phyloP scores from a whole-genome alignment of 2,797 vertebrate genomes.

The Moxostoma hubbsi region DNA sequence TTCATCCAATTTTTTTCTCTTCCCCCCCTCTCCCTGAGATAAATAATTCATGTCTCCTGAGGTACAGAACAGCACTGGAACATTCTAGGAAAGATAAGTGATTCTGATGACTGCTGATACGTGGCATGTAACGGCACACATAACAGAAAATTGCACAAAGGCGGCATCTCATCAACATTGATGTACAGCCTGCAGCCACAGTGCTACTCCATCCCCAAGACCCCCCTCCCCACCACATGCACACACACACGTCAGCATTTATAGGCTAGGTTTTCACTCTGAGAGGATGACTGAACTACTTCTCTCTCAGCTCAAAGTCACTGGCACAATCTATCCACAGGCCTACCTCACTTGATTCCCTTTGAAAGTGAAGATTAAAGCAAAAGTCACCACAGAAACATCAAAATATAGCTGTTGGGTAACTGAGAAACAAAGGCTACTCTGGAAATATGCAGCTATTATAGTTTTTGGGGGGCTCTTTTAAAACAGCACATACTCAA shows the following conservation, averaged over 20 bases:
- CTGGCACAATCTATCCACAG: slow-evolving; percentile 12
- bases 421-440: slow-evolving; percentile 4
- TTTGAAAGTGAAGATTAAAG: slow-evolving; percentile 34
- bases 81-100: slow-evolving; percentile 44
- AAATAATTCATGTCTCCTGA: slow-evolving; percentile 43
- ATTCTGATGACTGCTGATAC: slow-evolving; percentile 49
- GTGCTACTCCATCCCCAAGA: no score
- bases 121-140: slow-evolving; percentile 22
- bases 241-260: slow-evolving; percentile 22
- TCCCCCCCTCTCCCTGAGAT: slow-evolving; percentile 16
- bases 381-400: slow-evolving; percentile 11
- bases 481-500: slow-evolving; percentile 6
- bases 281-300: slow-evolving; percentile 1
- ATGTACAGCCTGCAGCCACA: slow-evolving; percentile 14
- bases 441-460: background rate
- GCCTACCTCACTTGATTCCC: slow-evolving; percentile 4
- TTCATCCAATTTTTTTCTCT: slow-evolving; percentile 27
- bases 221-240: no score
- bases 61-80: slow-evolving; percentile 28
- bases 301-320: slow-evolving; percentile 25
- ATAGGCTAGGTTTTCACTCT: slow-evolving; percentile 2
- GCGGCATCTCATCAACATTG: slow-evolving; percentile 25
- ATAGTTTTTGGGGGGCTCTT: background rate
- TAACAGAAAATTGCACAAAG: slow-evolving; percentile 37
- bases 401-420: slow-evolving; percentile 17